Conservation (phyloP, 2,797 vertebrate species). For the Sandelia bainsii region DNA sequence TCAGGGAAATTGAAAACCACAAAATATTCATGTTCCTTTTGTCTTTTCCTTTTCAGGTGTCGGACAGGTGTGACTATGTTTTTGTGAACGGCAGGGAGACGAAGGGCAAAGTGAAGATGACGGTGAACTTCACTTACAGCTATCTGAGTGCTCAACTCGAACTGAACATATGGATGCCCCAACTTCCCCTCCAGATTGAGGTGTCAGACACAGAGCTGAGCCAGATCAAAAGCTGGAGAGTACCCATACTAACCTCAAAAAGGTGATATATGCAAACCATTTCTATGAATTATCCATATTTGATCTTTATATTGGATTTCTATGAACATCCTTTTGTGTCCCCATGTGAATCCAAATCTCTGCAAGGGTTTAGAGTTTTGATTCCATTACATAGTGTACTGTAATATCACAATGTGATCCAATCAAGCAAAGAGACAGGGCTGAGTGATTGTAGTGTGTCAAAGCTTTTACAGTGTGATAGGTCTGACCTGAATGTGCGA, state of each 20-base stretch:
- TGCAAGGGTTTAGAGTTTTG: constrained; percentile 54
- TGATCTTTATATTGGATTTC: constrained; percentile 41
- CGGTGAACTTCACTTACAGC: constrained; percentile 94
- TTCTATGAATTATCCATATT: constrained; percentile 2
- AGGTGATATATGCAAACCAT: constrained; percentile 68
- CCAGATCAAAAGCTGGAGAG: constrained; percentile 96
- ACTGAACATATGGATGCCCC: constrained; percentile 93
- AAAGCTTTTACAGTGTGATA: constrained; percentile 51
- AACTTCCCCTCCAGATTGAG: constrained; percentile 92
- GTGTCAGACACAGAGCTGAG: constrained; percentile 93
- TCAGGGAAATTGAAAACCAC: constrained; percentile 44
- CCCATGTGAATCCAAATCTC: constrained; percentile 38
- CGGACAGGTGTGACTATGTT: constrained; percentile 93
- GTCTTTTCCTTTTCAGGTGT: constrained; percentile 86
- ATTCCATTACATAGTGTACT: constrained; percentile 65
- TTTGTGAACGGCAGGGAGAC: constrained; percentile 95
- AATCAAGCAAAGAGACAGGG: constrained; percentile 65
- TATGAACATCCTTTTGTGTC: constrained; percentile 3
- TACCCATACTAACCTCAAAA: constrained; percentile 88
- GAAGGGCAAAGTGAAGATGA: constrained; percentile 89
- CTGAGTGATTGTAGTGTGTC: constrained; percentile 59
- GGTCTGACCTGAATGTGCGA: constrained; percentile 53
- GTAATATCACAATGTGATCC: constrained; percentile 63
- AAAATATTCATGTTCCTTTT: constrained; percentile 12
- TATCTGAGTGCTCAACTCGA: constrained; percentile 91